phyloP scores from a whole-genome alignment of 2,888 invertebrate genomes.

The Formica aserva region DNA sequence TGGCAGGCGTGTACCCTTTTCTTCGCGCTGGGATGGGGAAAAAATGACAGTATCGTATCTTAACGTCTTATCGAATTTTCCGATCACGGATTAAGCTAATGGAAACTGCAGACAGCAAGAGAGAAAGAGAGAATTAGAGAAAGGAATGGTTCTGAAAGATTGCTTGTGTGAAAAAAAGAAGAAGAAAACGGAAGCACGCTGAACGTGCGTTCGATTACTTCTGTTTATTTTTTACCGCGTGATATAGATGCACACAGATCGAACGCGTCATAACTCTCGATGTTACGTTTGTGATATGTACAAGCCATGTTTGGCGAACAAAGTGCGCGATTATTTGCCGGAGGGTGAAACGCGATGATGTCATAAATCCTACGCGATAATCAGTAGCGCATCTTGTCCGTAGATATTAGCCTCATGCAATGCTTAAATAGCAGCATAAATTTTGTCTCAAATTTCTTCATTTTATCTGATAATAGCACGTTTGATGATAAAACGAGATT shows the following conservation, averaged over 20 bases:
- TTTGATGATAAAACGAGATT: background rate
- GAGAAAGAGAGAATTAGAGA: background rate
- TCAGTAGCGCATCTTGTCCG: conserved; percentile 59
- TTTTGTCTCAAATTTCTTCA: background rate
- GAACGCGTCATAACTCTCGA: conserved; percentile 59
- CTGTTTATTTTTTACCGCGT: conserved; percentile 62
- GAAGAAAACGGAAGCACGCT: background rate
- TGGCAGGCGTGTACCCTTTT: conserved; percentile 46
- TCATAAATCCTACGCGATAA: conserved; percentile 73
- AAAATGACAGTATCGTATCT: conserved; percentile 57
- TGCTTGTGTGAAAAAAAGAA: background rate
- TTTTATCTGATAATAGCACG: background rate
- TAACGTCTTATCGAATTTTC: conserved; percentile 66
- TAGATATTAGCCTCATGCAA: conserved; percentile 45
- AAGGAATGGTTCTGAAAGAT: background rate
- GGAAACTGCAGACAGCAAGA: conserved; percentile 29
- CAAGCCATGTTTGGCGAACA: conserved; percentile 65
- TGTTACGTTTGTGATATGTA: conserved; percentile 69
- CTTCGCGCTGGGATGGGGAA: conserved; percentile 32
- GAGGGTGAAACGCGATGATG: conserved; percentile 1
- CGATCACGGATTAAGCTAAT: conserved; percentile 64
- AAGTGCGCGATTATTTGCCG: conserved; percentile 20
- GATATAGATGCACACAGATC: conserved; percentile 70
- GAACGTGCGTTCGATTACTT: background rate
- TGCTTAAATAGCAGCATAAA: background rate